These are phyloP conservation scores for Chrosomus eos DNA, from an alignment of 2,797 vertebrate genomes.

Conservation along the genomic window DNA sequence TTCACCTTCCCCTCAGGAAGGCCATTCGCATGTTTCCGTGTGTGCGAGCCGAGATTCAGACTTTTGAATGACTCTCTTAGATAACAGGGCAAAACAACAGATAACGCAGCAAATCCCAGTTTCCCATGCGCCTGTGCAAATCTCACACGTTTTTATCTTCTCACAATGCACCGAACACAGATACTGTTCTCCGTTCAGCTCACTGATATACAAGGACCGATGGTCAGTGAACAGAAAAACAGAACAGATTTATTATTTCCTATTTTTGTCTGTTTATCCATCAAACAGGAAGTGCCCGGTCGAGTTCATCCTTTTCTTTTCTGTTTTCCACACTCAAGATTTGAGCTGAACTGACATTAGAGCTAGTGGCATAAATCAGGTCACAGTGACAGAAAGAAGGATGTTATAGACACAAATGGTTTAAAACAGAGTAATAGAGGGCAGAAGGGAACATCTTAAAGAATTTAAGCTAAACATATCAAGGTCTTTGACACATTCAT, in stretches of 20 bases:
- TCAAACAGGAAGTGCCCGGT: constrained; percentile 71
- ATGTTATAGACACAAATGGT: neutral
- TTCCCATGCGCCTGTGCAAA: constrained; percentile 48
- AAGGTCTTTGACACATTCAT: constrained; percentile 21
- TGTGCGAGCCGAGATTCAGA: constrained; percentile 15
- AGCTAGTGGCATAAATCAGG: neutral
- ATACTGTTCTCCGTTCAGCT: neutral
- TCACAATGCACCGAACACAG: neutral
- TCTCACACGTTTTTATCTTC: neutral
- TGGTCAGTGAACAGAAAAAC: constrained; percentile 51
- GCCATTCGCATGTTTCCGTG: constrained; percentile 20
- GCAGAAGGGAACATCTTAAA: neutral
- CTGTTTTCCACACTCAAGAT: neutral
- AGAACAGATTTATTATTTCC: constrained; percentile 61
- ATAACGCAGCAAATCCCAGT: constrained; percentile 42
- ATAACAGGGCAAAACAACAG: constrained; percentile 32
- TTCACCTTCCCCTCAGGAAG: constrained; percentile 48
- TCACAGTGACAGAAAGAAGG: neutral
- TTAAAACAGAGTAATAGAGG: neutral
- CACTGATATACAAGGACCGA: neutral
- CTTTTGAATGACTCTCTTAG: constrained; percentile 22
- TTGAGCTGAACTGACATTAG: neutral
- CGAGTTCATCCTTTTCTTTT: constrained; percentile 34
- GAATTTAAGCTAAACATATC: constrained; percentile 11
- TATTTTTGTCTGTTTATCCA: constrained; percentile 53